phyloP scores from a whole-genome alignment of 1,140 invertebrate species.

The Aphelenchoides avenae region DNA sequence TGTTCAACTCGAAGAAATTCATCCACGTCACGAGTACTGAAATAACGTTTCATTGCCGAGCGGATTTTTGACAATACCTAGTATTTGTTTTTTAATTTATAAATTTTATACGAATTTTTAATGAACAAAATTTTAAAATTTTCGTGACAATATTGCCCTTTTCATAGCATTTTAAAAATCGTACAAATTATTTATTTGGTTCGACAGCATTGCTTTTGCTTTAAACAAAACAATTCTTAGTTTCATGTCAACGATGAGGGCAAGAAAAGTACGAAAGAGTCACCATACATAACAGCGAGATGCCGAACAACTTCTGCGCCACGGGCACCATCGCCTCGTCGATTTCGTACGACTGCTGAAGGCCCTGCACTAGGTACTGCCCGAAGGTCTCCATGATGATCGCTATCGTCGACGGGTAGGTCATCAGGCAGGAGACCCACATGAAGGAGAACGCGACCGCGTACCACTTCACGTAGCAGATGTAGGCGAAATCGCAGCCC shows the following conservation, averaged over 20 bases:
- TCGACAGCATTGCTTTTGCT: not conserved
- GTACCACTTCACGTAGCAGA: slow-evolving; percentile 59
- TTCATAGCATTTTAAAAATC: not conserved
- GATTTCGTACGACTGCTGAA: slow-evolving; percentile 47
- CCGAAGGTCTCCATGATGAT: slow-evolving; percentile 58
- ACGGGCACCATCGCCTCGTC: slow-evolving; percentile 37
- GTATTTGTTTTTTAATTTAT: slow-evolving; percentile 2
- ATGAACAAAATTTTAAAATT: not conserved
- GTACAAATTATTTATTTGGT: not conserved
- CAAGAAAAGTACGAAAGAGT: slow-evolving; percentile 12
- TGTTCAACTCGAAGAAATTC: slow-evolving; percentile 56
- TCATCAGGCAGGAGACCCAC: slow-evolving; percentile 58
- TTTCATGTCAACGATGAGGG: slow-evolving; percentile 1
- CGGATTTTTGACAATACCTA: too few species aligned
- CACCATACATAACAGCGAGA: slow-evolving; percentile 52
- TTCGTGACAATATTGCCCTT: not conserved
- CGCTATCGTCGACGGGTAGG: slow-evolving; percentile 57
- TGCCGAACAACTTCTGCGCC: slow-evolving; percentile 55
- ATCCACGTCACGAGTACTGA: slow-evolving; percentile 57
- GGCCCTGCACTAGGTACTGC: slow-evolving; percentile 54
- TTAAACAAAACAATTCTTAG: not conserved
- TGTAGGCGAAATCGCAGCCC: slow-evolving; percentile 58
- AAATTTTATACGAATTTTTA: not conserved
- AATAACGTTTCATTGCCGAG: slow-evolving; percentile 12
- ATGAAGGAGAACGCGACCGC: slow-evolving; percentile 55